Percentiles rank a stretch among this genome's conserved stretches.
Evolutionary conservation across 92 coral and sea anemone species (phyloP).

Genomic region (Parazoanthus darwini): DNA sequence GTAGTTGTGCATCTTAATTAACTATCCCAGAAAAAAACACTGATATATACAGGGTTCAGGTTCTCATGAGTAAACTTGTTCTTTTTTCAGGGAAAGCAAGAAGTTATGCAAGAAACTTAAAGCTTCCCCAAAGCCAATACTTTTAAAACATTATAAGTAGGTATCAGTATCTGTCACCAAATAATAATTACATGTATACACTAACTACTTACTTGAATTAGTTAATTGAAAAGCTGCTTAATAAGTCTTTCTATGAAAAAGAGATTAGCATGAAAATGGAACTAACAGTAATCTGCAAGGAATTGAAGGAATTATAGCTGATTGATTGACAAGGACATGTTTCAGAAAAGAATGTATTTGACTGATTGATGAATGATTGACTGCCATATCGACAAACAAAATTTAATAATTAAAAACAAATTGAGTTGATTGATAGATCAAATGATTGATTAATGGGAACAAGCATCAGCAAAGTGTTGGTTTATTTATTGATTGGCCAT

Average conservation of each 20-base stretch:
- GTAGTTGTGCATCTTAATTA: too few relatives aligned
- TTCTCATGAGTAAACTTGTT: neutral
- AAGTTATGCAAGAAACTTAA: constrained; percentile 95
- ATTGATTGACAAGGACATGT: neutral
- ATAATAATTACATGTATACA: too few relatives aligned
- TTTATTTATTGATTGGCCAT: neutral
- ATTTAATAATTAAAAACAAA: neutral
- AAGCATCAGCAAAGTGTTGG: neutral
- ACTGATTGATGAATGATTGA: neutral
- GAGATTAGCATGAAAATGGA: neutral
- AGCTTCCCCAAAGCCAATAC: constrained; percentile 72
- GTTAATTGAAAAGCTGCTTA: too few relatives aligned
- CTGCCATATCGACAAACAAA: neutral
- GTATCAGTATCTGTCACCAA: constrained; percentile 3
- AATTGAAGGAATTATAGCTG: neutral
- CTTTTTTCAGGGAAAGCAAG: constrained; percentile 73
- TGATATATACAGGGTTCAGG: neutral
- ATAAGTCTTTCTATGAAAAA: neutral
- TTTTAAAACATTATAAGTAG: constrained; percentile 94
- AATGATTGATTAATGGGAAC: neutral
- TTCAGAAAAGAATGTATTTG: neutral
- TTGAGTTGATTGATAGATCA: neutral
- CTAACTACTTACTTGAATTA: too few relatives aligned
- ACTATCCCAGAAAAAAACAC: too few relatives aligned
- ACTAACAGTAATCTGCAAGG: neutral